Conservation (phyloP, 2,797 vertebrate species). For the Oophaga sylvatica region DNA sequence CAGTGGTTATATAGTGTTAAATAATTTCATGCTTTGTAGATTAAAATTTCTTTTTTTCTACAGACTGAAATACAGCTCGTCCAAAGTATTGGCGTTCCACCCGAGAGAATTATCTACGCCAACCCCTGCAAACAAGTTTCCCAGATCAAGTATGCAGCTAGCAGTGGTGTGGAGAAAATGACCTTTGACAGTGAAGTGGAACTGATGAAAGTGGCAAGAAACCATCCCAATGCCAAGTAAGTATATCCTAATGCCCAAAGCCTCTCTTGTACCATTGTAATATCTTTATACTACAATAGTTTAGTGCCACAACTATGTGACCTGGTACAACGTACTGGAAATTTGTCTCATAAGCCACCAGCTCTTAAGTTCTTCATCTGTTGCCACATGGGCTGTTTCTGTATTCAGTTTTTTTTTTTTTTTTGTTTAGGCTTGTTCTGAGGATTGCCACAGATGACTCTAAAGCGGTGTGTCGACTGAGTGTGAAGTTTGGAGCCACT, state of each 20-base stretch:
- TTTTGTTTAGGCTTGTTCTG: conserved; percentile 83
- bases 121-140: conserved; percentile 98
- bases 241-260: conserved; percentile 55
- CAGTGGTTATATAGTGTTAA: too few species aligned
- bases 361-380: too few species aligned
- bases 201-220: conserved; percentile 92
- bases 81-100: conserved; percentile 89
- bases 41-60: not conserved
- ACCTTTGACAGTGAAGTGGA: conserved; percentile 98
- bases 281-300: too few species aligned
- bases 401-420: not conserved
- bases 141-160: conserved; percentile 95
- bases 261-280: too few species aligned
- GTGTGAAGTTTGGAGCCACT: conserved; percentile 93
- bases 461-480: conserved; percentile 91
- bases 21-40: too few species aligned
- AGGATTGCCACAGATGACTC: conserved; percentile 96
- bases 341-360: too few species aligned
- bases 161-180: conserved; percentile 95
- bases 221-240: conserved; percentile 94
- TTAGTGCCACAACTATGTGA: too few species aligned
- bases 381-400: not conserved
- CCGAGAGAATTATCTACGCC: conserved; percentile 93
- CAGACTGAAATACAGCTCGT: conserved; percentile 95
- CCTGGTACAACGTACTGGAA: too few species aligned